These are phyloP conservation scores for Lepus oiostolus DNA, from an alignment of 2,797 vertebrate species.

Conservation along the genomic window DNA sequence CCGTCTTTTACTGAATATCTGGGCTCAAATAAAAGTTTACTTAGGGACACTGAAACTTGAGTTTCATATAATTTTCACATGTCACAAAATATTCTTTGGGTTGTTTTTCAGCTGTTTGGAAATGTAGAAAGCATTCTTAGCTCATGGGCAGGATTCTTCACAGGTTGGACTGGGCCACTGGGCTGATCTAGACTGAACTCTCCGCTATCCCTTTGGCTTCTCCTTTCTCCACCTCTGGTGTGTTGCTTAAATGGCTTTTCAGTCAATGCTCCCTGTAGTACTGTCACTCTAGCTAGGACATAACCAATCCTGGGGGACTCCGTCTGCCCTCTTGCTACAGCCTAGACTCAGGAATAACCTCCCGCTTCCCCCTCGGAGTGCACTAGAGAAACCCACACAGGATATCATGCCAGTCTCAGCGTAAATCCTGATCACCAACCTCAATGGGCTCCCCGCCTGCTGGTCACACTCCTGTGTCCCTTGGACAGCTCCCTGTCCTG, in stretches of 20 bases:
- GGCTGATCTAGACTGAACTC: background rate
- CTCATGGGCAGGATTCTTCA: background rate
- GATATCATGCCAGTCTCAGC: too few relatives aligned
- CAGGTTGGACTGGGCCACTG: background rate
- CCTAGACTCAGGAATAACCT: background rate
- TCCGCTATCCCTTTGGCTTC: background rate
- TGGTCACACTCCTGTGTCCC: background rate
- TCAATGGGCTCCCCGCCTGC: background rate
- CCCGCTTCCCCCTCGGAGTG: background rate
- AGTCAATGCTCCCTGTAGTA: background rate
- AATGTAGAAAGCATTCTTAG: background rate
- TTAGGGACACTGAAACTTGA: background rate
- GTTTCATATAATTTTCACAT: background rate
- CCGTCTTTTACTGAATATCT: background rate
- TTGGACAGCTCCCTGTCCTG: background rate
- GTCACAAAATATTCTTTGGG: background rate
- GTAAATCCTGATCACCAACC: background rate
- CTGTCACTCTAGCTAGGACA: background rate
- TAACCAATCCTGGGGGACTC: background rate
- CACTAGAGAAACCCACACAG: background rate
- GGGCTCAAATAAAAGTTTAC: background rate
- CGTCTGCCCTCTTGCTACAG: background rate
- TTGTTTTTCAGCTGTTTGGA: background rate
- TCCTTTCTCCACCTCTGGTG: background rate
- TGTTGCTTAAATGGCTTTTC: background rate